A percentile compares a stretch with the other conserved stretches of the same genome.
Conservation (phyloP, 2,888 invertebrate species). For the Acleris sparsana region DNA sequence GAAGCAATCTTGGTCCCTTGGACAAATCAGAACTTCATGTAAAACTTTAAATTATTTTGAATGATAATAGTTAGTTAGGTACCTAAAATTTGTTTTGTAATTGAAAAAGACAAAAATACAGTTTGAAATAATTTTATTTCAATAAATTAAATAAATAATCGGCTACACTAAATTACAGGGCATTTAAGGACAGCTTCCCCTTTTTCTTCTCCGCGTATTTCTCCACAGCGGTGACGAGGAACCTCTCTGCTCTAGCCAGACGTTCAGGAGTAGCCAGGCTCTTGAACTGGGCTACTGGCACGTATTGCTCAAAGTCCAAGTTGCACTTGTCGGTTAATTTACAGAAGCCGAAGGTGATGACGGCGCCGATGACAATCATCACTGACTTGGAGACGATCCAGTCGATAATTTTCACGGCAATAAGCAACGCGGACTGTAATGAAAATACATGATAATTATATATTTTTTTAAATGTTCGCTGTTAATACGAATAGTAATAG, state of each 20-base stretch:
- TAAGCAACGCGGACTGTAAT: slow-evolving; percentile 45
- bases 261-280: slow-evolving; percentile 78
- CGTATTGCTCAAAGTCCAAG: slow-evolving; percentile 43
- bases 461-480: too few relatives aligned
- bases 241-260: slow-evolving; percentile 73
- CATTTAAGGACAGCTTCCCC: slow-evolving; percentile 16
- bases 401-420: slow-evolving; percentile 47
- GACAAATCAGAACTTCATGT: too few relatives aligned
- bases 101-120: background rate
- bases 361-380: slow-evolving; percentile 47
- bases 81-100: background rate
- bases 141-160: slow-evolving; percentile 27
- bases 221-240: slow-evolving; percentile 79
- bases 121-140: slow-evolving; percentile 5
- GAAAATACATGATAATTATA: slow-evolving; percentile 8
- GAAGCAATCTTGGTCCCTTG: too few relatives aligned
- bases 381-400: slow-evolving; percentile 52
- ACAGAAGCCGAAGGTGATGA: slow-evolving; percentile 51
- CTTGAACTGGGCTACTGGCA: slow-evolving; percentile 58
- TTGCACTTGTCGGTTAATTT: slow-evolving; percentile 51
- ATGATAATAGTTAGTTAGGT: too few relatives aligned
- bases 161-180: background rate
- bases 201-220: slow-evolving; percentile 63
- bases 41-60: too few relatives aligned
- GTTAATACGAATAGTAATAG: too few relatives aligned